Conservation (phyloP, 1,140 invertebrate species). For the Psilanteris sp. region DNA sequence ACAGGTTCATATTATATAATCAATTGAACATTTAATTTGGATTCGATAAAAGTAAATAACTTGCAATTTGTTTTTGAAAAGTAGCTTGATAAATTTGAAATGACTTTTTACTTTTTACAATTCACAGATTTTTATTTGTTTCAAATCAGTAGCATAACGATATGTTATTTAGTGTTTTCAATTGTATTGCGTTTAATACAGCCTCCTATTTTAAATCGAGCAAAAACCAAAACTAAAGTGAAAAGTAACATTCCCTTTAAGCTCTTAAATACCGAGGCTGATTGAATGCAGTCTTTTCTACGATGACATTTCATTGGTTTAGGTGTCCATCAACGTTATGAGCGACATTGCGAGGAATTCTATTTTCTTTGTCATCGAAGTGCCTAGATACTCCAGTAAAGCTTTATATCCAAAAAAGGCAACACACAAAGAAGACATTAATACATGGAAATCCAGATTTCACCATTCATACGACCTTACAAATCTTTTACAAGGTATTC, state of each 20-base stretch:
- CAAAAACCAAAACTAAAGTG: neutral
- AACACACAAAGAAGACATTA: constrained; percentile 53
- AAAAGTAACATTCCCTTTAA: too few relatives aligned
- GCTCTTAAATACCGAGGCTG: too few relatives aligned
- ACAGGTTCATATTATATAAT: constrained; percentile 55
- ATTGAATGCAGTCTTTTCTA: constrained; percentile 42
- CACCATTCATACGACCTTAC: constrained; percentile 25
- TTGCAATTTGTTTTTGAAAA: too few relatives aligned
- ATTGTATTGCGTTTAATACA: constrained; percentile 29
- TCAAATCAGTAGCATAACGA: too few relatives aligned
- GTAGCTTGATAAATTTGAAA: too few relatives aligned
- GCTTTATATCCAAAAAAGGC: constrained; percentile 42
- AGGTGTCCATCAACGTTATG: constrained; percentile 63
- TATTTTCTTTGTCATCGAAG: constrained; percentile 66
- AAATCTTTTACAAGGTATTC: constrained; percentile 3
- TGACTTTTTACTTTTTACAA: too few relatives aligned
- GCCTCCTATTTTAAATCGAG: constrained; percentile 19
- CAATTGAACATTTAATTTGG: neutral
- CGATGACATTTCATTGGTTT: constrained; percentile 51
- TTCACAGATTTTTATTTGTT: too few relatives aligned
- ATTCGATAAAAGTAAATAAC: too few relatives aligned
- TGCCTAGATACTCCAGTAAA: constrained; percentile 64
- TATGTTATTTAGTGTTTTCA: too few relatives aligned
- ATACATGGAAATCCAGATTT: constrained; percentile 44
- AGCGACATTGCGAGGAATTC: constrained; percentile 64